Conservation (phyloP, 2,888 invertebrate species). For the Cosmia pyralina region DNA sequence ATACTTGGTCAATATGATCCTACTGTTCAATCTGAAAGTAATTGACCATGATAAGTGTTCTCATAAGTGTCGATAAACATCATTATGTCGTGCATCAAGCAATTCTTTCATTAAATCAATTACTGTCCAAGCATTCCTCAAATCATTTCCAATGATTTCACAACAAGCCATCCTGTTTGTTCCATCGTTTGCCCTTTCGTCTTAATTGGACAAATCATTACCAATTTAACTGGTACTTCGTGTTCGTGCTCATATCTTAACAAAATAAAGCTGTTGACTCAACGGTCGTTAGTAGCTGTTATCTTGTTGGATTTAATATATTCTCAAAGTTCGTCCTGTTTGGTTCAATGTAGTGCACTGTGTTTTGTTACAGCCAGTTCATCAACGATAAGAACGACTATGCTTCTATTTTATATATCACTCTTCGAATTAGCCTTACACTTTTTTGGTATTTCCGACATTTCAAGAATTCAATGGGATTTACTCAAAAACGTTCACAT, state of each 20-base stretch:
- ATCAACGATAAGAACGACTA: conserved; percentile 32
- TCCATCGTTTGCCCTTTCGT: conserved; percentile 75
- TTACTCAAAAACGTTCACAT: background rate
- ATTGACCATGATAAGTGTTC: conserved; percentile 37
- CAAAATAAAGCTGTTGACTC: conserved; percentile 78
- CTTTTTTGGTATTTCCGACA: background rate
- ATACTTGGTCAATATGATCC: too few relatives aligned
- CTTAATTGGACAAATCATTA: conserved; percentile 86
- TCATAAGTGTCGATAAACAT: conserved; percentile 46
- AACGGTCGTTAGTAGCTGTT: conserved; percentile 64
- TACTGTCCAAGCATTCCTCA: conserved; percentile 60
- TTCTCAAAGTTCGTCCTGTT: conserved; percentile 40
- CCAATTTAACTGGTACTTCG: conserved; percentile 78
- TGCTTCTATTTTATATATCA: conserved; percentile 26
- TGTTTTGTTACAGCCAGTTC: conserved; percentile 25
- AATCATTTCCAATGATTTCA: conserved; percentile 73
- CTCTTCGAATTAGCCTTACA: background rate
- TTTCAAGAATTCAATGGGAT: conserved; percentile 1
- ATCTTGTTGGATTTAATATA: conserved; percentile 55
- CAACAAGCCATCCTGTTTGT: conserved; percentile 71
- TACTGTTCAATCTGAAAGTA: conserved; percentile 19
- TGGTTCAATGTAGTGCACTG: conserved; percentile 41
- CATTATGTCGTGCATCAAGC: conserved; percentile 54
- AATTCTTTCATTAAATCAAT: conserved; percentile 64
- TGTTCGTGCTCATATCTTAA: conserved; percentile 77